Evolutionary conservation across 2,797 vertebrate genomes (phyloP).

Genomic region (Spea hammondii): DNA sequence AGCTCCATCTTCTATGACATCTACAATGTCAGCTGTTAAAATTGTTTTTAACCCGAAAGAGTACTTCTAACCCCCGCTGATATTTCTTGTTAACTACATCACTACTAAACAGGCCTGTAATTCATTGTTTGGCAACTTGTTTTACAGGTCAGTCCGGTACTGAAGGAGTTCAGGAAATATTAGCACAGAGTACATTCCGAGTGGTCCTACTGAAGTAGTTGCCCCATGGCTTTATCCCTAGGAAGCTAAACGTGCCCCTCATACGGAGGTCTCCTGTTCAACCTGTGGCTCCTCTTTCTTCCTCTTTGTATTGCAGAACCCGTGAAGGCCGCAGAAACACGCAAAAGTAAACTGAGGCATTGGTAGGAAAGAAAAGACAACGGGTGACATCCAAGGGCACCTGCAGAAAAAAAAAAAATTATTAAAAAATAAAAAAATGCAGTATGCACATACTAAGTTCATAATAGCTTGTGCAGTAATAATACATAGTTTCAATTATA

Average conservation of each 20-base stretch:
- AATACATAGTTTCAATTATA: no score
- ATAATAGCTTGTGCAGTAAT: no score
- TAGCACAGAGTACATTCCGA: not conserved
- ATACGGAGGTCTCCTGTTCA: conserved; percentile 75
- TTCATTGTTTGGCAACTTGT: not conserved
- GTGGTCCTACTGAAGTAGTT: not conserved
- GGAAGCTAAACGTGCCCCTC: conserved; percentile 53
- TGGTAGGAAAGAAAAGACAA: conserved; percentile 56
- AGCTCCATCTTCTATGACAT: not conserved
- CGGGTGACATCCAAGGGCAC: conserved; percentile 46
- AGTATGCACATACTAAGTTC: no score
- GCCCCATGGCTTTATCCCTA: conserved; percentile 1
- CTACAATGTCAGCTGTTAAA: not conserved
- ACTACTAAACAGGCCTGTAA: conserved; percentile 7
- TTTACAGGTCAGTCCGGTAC: not conserved
- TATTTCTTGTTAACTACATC: not conserved
- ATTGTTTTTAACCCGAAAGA: not conserved
- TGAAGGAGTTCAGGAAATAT: not conserved
- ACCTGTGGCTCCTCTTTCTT: conserved; percentile 69
- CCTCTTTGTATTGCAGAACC: conserved; percentile 81
- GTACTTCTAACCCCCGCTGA: not conserved
- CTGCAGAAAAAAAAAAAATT: conserved; percentile 55
- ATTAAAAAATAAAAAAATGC: conserved; percentile 30
- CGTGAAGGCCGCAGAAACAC: conserved; percentile 91
- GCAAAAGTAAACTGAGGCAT: conserved; percentile 94